These are phyloP conservation scores for Synanthedon vespiformis DNA, from an alignment of 2,888 invertebrate species.

Conservation along the genomic window DNA sequence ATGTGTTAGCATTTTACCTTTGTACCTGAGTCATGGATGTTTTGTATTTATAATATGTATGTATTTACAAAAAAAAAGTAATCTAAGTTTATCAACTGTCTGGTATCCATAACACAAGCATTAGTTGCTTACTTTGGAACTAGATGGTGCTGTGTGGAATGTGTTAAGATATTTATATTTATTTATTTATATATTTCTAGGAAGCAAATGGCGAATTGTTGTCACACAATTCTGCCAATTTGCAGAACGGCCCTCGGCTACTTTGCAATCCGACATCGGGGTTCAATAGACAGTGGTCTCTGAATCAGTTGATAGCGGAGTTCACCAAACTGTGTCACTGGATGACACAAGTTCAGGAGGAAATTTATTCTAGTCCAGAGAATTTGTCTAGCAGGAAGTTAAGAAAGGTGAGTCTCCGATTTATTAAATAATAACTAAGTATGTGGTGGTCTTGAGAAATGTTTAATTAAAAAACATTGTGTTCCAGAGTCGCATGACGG, in stretches of 20 bases:
- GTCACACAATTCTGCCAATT: conserved; percentile 68
- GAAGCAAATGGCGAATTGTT: conserved; percentile 83
- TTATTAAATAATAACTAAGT: not conserved
- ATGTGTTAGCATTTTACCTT: too few relatives aligned
- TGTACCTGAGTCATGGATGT: too few relatives aligned
- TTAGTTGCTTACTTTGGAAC: too few relatives aligned
- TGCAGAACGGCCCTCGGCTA: conserved; percentile 37
- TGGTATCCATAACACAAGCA: too few relatives aligned
- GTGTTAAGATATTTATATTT: too few relatives aligned
- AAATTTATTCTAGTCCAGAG: conserved; percentile 80
- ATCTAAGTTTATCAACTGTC: too few relatives aligned
- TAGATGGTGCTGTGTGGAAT: too few relatives aligned
- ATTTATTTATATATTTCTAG: conserved; percentile 47
- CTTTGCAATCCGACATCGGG: conserved; percentile 40
- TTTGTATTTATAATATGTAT: too few relatives aligned
- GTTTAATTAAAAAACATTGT: not conserved
- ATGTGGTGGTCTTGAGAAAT: too few relatives aligned
- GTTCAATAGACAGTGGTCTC: conserved; percentile 75
- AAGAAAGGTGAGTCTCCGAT: conserved; percentile 68
- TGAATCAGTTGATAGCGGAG: conserved; percentile 81
- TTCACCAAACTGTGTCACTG: conserved; percentile 85
- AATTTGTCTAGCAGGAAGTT: conserved; percentile 76
- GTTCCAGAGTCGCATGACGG: conserved; percentile 80
- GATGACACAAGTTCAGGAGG: conserved; percentile 83
- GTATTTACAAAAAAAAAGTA: too few relatives aligned